Percentiles rank a stretch among this genome's conserved stretches.
These are phyloP conservation scores for Deilephila porcellus DNA, from an alignment of 2,888 invertebrate species.

Conservation along the genomic window DNA sequence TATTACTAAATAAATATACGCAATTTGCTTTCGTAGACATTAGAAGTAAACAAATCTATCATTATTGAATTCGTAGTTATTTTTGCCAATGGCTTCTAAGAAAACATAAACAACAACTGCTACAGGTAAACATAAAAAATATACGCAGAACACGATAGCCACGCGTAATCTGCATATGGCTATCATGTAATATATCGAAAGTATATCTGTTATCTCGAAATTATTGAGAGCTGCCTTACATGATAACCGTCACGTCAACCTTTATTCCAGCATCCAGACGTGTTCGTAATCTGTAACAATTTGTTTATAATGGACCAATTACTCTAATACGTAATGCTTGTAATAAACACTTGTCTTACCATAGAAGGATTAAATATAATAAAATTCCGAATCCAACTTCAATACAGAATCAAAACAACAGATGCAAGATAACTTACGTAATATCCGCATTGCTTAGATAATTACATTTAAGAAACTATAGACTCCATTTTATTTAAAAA, in stretches of 20 bases:
- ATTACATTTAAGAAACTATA: background rate
- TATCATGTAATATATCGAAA: background rate
- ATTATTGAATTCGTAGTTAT: background rate
- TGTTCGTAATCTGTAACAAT: background rate
- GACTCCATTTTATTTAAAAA: background rate
- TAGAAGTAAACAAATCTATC: background rate
- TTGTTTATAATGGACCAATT: background rate
- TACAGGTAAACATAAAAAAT: slow-evolving; percentile 5
- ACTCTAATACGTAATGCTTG: background rate
- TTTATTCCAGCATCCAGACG: background rate
- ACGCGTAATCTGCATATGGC: background rate
- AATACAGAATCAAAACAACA: background rate
- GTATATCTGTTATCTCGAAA: background rate
- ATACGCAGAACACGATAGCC: background rate
- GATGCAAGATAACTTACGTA: background rate
- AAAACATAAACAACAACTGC: slow-evolving; percentile 1
- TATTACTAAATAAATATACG: background rate
- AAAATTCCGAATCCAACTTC: background rate
- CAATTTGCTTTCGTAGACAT: background rate
- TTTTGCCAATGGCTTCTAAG: slow-evolving; percentile 2
- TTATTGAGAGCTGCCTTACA: background rate
- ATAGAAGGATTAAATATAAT: background rate
- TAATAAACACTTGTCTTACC: background rate
- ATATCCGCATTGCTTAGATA: background rate
- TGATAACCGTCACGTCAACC: slow-evolving; percentile 16